Evolutionary conservation across 2,113 vertebrate species (phyloP), one percentile per base, ranked within the genome.

Genomic region (Xyrauchen texanus): DNA sequence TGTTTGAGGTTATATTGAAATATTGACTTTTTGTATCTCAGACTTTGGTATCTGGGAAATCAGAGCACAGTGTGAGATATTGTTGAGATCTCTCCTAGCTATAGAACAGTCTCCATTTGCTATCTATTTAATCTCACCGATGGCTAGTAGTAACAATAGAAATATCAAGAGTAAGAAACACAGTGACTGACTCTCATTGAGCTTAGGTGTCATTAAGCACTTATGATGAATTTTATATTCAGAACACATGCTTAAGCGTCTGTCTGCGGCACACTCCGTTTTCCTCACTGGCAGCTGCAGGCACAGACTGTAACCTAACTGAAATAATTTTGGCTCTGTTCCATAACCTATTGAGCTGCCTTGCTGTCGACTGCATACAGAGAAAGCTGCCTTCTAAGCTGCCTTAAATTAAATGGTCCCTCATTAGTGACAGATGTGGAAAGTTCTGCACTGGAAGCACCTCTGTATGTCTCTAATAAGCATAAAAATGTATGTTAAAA

Each of bases 251-350:
- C 21, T 34, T 1, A 34, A 34, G 21, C 21, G 3, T 34, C 21
- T 34, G 21, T 34, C n/a, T n/a, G n/a, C 1, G 21, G 21, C 21
- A 47, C 70, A 61, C 70, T 47, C 8, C 44, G 47, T 44, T 61
- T 57, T 58, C 55, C 69, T 21, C 42, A 47, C 69, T 73, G 53
- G 47, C 55, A 61, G 69, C 69, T 72, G 69, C 44, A 60, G 44
- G n/a, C 53, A 11, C 49, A 21, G 46, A 13, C 67, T 52, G 47
- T 12, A 52, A 15, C 67, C 68, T 55, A 42, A 55, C 8, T 16
- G 49, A 69, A 16, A 42, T 11, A 6, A 53, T 55, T 60, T 45
- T 46, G 55, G 69, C 70, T 60, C n/a, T 21, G 55, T 11, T 60
- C 70, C 12, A 46, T 7, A 46, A 5, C 10, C 21, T 34, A 34